Base-by-base conservation (phyloP, 2,797 vertebrate genomes). In the Xiphophorus birchmanni region DNA sequence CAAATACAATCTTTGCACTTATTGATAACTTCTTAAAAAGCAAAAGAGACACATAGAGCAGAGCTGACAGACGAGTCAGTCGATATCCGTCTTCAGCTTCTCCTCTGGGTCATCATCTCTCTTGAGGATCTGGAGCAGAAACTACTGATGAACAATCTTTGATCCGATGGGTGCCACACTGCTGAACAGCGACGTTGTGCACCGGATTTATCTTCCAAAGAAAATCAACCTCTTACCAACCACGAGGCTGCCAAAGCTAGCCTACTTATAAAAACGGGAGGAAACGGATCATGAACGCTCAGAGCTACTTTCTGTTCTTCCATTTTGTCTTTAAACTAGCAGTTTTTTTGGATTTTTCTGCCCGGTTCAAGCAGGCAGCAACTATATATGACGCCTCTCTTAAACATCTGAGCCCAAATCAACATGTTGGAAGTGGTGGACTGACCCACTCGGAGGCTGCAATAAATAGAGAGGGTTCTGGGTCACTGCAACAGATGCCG, bases 401-500 rank as follows among this genome's bases (percentile, higher is more conserved):
- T 18, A 35, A 63, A 63, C 9, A 7, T 63, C 11, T 63, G 5
- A 35, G 7, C 29, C 29, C 13, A 63, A 63, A 3, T 63, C 58
- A 17, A 35, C 58, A 63, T 63, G 11, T 21, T 65, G 15, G 7
- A 35, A 35, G 29, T 67, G 18, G 63, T n/a, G 4, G 29, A 8
- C 23, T 84, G 86, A 80, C 79, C 80, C 67, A 79, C 44, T 81
- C 23, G 35, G 50, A 71, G 42, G 67, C 11, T 45, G 67, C 10
- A 13, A 44, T 44, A 71, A 71, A 17, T 40, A 67, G 65, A 44
- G 32, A 29, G 13, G 78, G 78, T 54, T 77, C 42, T 73, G 50
- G 86, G 77, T 88, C 79, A 82, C 2, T 29, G 81, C 4, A 1
- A 60, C 72, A 40, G 74, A 80, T 72, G 74, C 71, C 56, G 80